A percentile compares a stretch with the other conserved stretches of the same genome.
Evolutionary conservation across 2,888 invertebrate genomes (phyloP).

Genomic region (Trichogramma evanescens): DNA sequence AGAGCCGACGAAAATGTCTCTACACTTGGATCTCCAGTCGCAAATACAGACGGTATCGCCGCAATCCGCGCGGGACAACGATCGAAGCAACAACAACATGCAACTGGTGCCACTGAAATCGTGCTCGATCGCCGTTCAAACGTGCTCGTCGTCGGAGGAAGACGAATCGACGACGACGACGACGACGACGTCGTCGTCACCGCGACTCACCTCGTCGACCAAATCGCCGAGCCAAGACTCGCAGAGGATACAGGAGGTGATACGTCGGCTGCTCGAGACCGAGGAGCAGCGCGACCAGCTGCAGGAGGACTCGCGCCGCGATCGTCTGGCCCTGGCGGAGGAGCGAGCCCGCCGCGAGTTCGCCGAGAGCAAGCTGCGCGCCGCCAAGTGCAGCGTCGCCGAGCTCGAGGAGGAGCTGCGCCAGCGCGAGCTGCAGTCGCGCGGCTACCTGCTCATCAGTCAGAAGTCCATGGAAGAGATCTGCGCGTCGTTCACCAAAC

Average conservation of each 20-base stretch:
- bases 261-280: conserved; percentile 26
- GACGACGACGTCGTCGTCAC: background rate
- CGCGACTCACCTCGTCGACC: background rate
- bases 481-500: conserved; percentile 33
- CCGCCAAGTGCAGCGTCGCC: conserved; percentile 28
- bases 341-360: conserved; percentile 35
- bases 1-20: conserved; percentile 21
- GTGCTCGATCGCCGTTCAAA: background rate
- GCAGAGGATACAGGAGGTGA: conserved; percentile 1
- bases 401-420: conserved; percentile 32
- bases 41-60: conserved; percentile 26
- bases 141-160: background rate
- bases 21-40: conserved; percentile 38
- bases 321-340: conserved; percentile 30
- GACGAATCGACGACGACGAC: background rate
- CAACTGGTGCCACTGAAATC: background rate
- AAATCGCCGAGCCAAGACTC: background rate
- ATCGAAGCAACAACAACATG: background rate
- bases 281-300: conserved; percentile 30
- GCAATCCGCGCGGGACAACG: background rate
- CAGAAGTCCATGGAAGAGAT: conserved; percentile 39
- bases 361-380: conserved; percentile 33
- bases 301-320: conserved; percentile 28
- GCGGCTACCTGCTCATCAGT: conserved; percentile 35
- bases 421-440: conserved; percentile 34